Conservation (phyloP, 2,888 invertebrate genomes). For the Rhingia rostrata region DNA sequence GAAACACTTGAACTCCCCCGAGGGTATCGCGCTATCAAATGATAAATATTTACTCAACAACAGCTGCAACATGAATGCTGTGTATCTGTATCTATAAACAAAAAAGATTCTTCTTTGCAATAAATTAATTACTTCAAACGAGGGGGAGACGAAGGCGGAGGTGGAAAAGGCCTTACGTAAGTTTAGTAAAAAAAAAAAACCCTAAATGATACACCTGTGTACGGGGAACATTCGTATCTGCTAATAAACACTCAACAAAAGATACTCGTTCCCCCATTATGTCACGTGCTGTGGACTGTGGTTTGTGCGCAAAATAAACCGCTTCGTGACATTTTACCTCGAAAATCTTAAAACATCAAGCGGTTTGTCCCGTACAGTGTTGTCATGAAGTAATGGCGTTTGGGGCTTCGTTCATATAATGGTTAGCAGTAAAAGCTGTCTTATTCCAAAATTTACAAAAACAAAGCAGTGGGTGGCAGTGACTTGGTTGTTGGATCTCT, state of each 20-base stretch:
- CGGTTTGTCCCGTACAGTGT: too few species aligned
- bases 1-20: conserved; percentile 29
- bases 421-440: too few species aligned
- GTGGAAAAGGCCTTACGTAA: conserved; percentile 24
- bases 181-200: not conserved
- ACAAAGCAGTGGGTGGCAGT: too few species aligned
- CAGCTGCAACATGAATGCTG: conserved; percentile 41
- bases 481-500: too few species aligned
- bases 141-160: too few species aligned
- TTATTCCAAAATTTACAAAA: too few species aligned
- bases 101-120: conserved; percentile 9
- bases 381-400: too few species aligned
- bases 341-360: conserved; percentile 1
- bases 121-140: conserved; percentile 35
- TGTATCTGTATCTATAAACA: conserved; percentile 15
- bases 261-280: not conserved
- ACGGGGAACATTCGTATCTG: not conserved
- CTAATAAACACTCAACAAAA: conserved; percentile 1
- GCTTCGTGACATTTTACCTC: conserved; percentile 24
- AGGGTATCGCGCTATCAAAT: conserved; percentile 37
- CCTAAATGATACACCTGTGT: conserved; percentile 7
- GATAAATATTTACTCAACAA: conserved; percentile 43
- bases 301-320: not conserved
- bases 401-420: too few species aligned
- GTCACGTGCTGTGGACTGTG: conserved; percentile 26